Evolutionary conservation across 1,140 invertebrate genomes (phyloP).

Genomic region (Drosophila suzukii): DNA sequence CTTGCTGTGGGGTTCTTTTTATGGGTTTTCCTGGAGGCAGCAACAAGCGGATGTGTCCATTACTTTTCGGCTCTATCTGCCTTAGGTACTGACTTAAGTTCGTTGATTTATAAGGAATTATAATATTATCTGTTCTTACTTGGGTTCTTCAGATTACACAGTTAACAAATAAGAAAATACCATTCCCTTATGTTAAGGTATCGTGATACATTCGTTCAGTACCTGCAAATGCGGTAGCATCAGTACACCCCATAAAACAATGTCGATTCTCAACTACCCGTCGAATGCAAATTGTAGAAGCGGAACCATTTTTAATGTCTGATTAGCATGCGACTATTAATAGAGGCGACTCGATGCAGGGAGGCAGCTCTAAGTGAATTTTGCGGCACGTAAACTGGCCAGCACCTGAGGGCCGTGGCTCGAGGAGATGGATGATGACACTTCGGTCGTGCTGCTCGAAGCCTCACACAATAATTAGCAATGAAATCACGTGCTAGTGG

Average conservation of each 20-base stretch:
- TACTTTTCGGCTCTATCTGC: conserved; percentile 1
- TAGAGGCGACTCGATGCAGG: conserved; percentile 14
- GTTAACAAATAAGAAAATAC: no score
- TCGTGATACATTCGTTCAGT: not conserved
- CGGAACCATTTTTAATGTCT: conserved; percentile 41
- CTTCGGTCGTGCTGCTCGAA: conserved; percentile 26
- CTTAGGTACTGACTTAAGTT: not conserved
- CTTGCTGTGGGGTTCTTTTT: conserved; percentile 38
- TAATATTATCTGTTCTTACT: not conserved
- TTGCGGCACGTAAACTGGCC: conserved; percentile 43
- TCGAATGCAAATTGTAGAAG: conserved; percentile 24
- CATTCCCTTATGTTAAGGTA: no score
- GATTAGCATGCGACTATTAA: conserved; percentile 56
- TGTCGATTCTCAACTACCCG: not conserved
- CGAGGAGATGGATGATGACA: conserved; percentile 53
- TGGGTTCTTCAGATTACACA: not conserved
- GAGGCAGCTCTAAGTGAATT: conserved; percentile 44
- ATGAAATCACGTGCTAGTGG: conserved; percentile 70
- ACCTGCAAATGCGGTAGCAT: conserved; percentile 4
- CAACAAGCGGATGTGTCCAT: conserved; percentile 14
- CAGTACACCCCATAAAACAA: not conserved
- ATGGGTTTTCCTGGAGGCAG: conserved; percentile 14
- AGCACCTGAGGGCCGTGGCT: conserved; percentile 8
- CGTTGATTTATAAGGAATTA: conserved; percentile 8
- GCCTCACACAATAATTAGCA: conserved; percentile 70